phyloP scores from a whole-genome alignment of 2,113 vertebrate species.

The Cephalopholis sonnerati region DNA sequence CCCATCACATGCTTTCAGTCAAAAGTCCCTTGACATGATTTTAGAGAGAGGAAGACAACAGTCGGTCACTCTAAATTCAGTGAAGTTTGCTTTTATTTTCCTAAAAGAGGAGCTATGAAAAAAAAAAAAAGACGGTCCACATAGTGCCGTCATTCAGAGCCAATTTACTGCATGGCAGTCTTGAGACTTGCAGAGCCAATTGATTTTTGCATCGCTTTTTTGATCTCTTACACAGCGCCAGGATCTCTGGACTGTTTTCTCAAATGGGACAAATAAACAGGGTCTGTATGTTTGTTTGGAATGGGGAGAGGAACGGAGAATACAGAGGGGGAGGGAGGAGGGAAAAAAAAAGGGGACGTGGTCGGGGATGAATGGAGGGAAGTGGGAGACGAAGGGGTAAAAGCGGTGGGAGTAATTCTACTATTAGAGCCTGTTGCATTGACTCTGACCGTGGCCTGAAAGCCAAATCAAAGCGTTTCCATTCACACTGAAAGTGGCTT shows the following conservation, averaged over 20 bases:
- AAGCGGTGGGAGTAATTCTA: slow-evolving; percentile 54
- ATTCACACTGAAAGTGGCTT: slow-evolving; percentile 69
- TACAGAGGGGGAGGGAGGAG: neutral
- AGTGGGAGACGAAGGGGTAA: slow-evolving; percentile 13
- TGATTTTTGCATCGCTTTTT: slow-evolving; percentile 78
- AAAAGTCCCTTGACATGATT: slow-evolving; percentile 61
- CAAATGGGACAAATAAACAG: slow-evolving; percentile 73
- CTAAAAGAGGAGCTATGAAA: slow-evolving; percentile 51
- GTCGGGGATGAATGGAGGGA: slow-evolving; percentile 19
- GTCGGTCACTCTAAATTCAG: slow-evolving; percentile 40
- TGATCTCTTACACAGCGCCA: slow-evolving; percentile 55
- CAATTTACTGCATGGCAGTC: slow-evolving; percentile 81
- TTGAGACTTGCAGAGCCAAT: slow-evolving; percentile 81
- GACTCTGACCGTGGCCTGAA: slow-evolving; percentile 64
- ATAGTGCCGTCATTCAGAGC: slow-evolving; percentile 77
- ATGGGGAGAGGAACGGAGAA: slow-evolving; percentile 21
- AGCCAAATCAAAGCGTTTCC: slow-evolving; percentile 67
- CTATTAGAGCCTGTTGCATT: slow-evolving; percentile 57
- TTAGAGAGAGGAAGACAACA: slow-evolving; percentile 41
- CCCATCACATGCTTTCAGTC: slow-evolving; percentile 60
- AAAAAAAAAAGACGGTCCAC: slow-evolving; percentile 36
- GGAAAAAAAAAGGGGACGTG: neutral
- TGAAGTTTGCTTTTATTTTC: slow-evolving; percentile 29
- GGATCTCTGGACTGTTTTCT: slow-evolving; percentile 66
- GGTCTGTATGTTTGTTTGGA: slow-evolving; percentile 64